Evolutionary conservation across 2,888 invertebrate genomes (phyloP), one percentile per base, ranked within the genome.

Genomic region (Nysson spinosus): DNA sequence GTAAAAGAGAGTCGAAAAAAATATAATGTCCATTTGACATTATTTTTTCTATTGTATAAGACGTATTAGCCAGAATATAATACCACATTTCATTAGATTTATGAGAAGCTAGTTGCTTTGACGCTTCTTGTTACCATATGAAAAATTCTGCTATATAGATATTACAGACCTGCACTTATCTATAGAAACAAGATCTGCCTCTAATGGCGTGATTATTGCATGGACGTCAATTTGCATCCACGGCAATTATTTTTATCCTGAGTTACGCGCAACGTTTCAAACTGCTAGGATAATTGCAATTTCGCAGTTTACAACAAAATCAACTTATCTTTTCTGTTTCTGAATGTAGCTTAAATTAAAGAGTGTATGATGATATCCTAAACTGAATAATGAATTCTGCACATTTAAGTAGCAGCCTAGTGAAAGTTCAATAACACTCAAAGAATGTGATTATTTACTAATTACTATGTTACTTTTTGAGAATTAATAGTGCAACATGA

Each of bases 1-100:
- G 46, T 58, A 42, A 57, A 62, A 61, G 61, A 65, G 60, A 35
- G 12, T 71, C 32, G 28, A 63, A 44, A 68, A 69, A 55, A 56
- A 56, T 30, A 58, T 11, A 35, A 58, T 58, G 54, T 39, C 35
- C 30, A 32, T 26, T 20, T n/a, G 52, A 55, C 42, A 34, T 60
- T 42, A 55, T 50, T 58, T 52, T n/a, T 40, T 7, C 28, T 56
- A 55, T 57, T 51, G 30, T 35, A 54, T 52, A 71, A 1, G 24
- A 28, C 43, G 12, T 44, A 30, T 9, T 44, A 55, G 17, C 39
- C 9, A 20, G 32, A 54, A 56, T 43, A 22, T 22, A 14, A 52
- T 57, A 55, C 9, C 16, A 26, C 20, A 22, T 44, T 24, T 47
- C 20, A 65, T 34, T 28, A 46, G 43, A 55, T 32, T 46, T 22